These are phyloP conservation scores for Phylloscopus whistleri DNA, from an alignment of 2,113 vertebrate genomes.

Conservation along the genomic window DNA sequence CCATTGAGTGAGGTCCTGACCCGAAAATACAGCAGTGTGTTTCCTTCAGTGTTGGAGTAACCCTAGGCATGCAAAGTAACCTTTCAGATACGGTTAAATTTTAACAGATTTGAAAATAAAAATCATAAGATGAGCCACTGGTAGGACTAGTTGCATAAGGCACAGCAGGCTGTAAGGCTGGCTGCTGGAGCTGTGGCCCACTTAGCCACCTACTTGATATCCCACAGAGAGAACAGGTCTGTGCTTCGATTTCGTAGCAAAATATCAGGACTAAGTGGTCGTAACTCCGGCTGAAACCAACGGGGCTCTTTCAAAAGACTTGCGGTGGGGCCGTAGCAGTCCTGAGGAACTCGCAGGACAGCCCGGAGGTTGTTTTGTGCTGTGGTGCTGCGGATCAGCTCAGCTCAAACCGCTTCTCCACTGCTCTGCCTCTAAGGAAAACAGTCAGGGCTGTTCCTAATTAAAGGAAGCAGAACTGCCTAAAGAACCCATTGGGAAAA, in stretches of 20 bases:
- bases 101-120: neutral
- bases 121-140: rapidly evolving
- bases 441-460: conserved; percentile 35
- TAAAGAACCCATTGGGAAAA: conserved; percentile 31
- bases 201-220: neutral
- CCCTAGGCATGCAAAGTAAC: neutral
- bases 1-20: neutral
- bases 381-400: neutral
- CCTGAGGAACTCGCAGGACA: neutral
- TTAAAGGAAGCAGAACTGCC: conserved; percentile 43
- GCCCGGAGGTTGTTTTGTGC: neutral
- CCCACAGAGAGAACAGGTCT: neutral
- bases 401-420: neutral
- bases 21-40: neutral
- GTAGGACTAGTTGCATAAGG: neutral
- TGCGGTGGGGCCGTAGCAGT: neutral
- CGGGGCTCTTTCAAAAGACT: neutral
- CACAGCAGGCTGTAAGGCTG: neutral
- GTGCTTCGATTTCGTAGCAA: neutral
- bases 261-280: neutral
- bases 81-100: neutral
- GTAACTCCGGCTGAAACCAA: neutral
- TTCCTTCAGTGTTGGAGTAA: neutral
- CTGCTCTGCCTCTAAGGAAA: neutral
- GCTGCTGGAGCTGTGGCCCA: neutral